phyloP scores from a whole-genome alignment of 1,140 invertebrate species.

The Lasaia peninsularis region DNA sequence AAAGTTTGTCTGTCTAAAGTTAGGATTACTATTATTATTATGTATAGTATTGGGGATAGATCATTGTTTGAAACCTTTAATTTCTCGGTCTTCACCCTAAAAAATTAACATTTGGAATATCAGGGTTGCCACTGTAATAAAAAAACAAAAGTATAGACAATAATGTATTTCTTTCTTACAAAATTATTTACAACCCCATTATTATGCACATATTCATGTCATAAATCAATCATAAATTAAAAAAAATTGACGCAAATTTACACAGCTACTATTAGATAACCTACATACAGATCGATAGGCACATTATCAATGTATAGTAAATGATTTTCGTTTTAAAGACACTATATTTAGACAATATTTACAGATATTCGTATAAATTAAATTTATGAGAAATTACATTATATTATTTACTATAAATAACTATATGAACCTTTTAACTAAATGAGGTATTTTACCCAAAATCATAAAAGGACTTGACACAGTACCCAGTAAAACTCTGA shows the following conservation, averaged over 20 bases:
- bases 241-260: constrained; percentile 56
- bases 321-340: constrained; percentile 2
- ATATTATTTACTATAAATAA: background rate
- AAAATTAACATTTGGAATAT: no score
- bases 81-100: no score
- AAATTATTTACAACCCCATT: constrained; percentile 71
- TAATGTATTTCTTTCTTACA: constrained; percentile 72
- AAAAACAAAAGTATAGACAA: constrained; percentile 63
- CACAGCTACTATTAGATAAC: constrained; percentile 29
- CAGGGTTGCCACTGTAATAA: no score
- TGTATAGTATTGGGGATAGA: no score
- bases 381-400: background rate
- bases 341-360: constrained; percentile 6
- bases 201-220: constrained; percentile 69
- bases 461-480: background rate
- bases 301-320: constrained; percentile 25
- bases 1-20: no score
- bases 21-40: no score
- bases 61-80: no score
- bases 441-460: constrained; percentile 4
- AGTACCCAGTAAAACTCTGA: background rate
- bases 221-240: constrained; percentile 69
- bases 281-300: constrained; percentile 38
- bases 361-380: constrained; percentile 8
- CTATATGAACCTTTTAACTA: constrained; percentile 2